These are phyloP conservation scores for Melopsittacus undulatus DNA, from an alignment of 2,797 vertebrate genomes.

Conservation along the genomic window DNA sequence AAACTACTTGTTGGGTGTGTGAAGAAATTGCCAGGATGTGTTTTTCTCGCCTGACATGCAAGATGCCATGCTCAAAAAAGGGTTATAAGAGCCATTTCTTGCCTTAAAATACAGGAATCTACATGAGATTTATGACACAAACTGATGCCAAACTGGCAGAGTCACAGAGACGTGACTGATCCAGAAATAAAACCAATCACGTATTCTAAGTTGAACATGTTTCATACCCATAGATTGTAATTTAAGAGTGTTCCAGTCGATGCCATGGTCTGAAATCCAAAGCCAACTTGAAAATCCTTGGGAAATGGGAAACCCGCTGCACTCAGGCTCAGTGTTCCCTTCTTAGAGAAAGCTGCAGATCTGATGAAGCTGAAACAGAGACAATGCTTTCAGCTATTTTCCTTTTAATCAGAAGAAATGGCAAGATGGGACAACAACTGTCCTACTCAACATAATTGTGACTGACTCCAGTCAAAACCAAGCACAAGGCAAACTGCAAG, in stretches of 20 bases:
- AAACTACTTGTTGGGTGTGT: background rate
- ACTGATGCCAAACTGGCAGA: background rate
- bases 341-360: conserved; percentile 74
- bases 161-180: background rate
- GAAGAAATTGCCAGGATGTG: background rate
- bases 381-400: background rate
- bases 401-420: background rate
- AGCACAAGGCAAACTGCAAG: background rate
- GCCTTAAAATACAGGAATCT: background rate
- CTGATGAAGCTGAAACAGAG: conserved; percentile 74
- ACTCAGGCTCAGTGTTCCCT: conserved; percentile 71
- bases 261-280: conserved; percentile 77
- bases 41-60: background rate
- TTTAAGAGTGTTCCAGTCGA: conserved; percentile 68
- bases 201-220: background rate
- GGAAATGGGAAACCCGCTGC: conserved; percentile 16
- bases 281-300: conserved; percentile 76
- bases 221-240: conserved; percentile 71
- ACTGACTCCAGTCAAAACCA: background rate
- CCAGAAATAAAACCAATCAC: background rate
- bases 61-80: background rate
- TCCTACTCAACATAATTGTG: background rate
- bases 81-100: background rate
- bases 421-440: background rate
- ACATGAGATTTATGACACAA: background rate